Conservation (phyloP, 2,113 vertebrate genomes). For the Ciconia maguari region DNA sequence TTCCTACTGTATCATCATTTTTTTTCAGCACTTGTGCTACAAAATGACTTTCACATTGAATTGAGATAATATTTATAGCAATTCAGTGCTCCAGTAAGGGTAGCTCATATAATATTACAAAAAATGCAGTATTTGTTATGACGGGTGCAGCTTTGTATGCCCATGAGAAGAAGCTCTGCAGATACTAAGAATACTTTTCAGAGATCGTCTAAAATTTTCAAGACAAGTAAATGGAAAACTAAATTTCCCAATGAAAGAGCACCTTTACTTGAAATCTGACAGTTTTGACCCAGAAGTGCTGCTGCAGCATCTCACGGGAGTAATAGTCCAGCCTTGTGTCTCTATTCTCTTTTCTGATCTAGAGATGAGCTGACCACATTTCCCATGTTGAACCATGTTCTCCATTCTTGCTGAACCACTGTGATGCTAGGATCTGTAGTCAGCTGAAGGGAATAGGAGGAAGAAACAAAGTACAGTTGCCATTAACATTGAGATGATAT, state of each 20-base stretch:
- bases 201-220: not conserved
- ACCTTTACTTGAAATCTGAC: not conserved
- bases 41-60: not conserved
- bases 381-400: not conserved
- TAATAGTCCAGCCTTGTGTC: not conserved
- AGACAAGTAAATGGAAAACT: not conserved
- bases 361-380: not conserved
- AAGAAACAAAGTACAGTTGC: not conserved
- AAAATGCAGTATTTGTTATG: not conserved
- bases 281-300: not conserved
- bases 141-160: not conserved
- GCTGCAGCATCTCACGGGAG: not conserved
- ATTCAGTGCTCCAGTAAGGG: not conserved
- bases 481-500: fast-evolving
- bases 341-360: not conserved
- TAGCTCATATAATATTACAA: not conserved
- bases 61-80: not conserved
- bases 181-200: not conserved
- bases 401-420: not conserved
- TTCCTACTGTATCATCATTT: not conserved
- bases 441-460: not conserved
- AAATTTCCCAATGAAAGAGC: not conserved
- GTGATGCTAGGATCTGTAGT: not conserved
- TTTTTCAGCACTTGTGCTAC: not conserved
- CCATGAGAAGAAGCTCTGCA: not conserved